Base-by-base conservation (phyloP, 2,888 invertebrate species). In the Lumbricus terrestris region DNA sequence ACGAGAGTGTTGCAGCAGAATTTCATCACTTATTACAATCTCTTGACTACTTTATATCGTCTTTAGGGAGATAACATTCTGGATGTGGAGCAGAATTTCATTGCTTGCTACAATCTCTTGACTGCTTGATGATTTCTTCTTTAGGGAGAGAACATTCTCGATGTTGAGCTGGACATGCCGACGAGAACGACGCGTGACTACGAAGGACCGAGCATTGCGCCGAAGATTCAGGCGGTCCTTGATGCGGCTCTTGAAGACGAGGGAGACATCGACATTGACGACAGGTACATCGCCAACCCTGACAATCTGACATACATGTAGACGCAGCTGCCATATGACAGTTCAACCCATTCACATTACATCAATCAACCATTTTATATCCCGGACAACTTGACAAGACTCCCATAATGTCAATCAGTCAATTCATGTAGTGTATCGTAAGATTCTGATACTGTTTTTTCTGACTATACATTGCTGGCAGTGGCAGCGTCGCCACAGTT, bases 151-250 rank as follows among this genome's bases (percentile, higher is more conserved):
- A 97, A 97, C 95, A 96, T 97, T 91, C 95, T 97, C 92, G 96
- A 96, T 93, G 96, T 97, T 92, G 96, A 97, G 93, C 95, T 97
- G 92, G 97, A 97, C 93, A 96, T 97, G 96, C 97, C 97, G 83
- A 96, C 96, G 89, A 95, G 97, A 93, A 97, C 97, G 90, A 97
- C 97, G 0, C 95, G 97, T 93, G 96, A 97, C 93, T 97, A 97
- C 95, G 96, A 96, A 92, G 96, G 96, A 85, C 97, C 97, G 0
- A 95, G 95, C 0, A 96, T 97, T 89, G 97, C 97, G n/a, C 97
- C 97, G 0, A 96, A 96, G 91, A 96, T 97, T 91, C 96, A 96
- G 93, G 97, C 96, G 15, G 96, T 96, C 34, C 95, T 96, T 34
- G 96, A 96, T 91, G 96, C 96, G 91, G 96, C 96, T 82, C 95